Conservation (phyloP, 2,888 invertebrate genomes). For the Lobophora halterata region DNA sequence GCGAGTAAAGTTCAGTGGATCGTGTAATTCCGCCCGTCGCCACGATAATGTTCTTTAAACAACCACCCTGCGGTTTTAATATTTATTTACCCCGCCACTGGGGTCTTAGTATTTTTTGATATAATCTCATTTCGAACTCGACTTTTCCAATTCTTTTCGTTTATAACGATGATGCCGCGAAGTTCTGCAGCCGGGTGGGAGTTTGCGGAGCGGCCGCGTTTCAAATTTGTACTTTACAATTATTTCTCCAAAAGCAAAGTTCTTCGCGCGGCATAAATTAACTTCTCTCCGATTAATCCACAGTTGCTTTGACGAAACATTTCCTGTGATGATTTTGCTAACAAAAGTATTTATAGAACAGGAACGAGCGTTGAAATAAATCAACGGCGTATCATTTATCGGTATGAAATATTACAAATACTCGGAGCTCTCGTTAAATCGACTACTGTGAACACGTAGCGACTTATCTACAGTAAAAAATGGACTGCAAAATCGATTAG, state of each 20-base stretch:
- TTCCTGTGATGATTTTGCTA: conserved; percentile 40
- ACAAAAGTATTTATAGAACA: conserved; percentile 35
- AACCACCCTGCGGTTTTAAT: conserved; percentile 47
- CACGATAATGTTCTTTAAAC: conserved; percentile 52
- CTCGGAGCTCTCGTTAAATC: conserved; percentile 46
- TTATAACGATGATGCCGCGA: conserved; percentile 55
- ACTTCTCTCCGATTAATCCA: conserved; percentile 54
- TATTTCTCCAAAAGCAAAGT: conserved; percentile 53
- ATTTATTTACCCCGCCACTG: conserved; percentile 45
- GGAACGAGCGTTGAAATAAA: conserved; percentile 46
- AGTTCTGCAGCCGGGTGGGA: conserved; percentile 44
- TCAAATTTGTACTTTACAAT: conserved; percentile 61
- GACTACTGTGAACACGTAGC: conserved; percentile 43
- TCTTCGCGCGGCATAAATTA: conserved; percentile 52
- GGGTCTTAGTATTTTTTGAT: conserved; percentile 43
- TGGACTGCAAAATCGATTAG: conserved; percentile 39
- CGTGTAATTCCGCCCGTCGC: conserved; percentile 46
- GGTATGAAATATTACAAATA: conserved; percentile 51
- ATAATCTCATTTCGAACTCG: conserved; percentile 44
- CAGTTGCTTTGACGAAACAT: conserved; percentile 42
- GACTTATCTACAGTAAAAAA: conserved; percentile 47
- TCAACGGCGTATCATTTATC: conserved; percentile 42
- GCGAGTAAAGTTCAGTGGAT: conserved; percentile 48
- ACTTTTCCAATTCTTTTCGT: conserved; percentile 55
- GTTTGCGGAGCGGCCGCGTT: conserved; percentile 42